Base-by-base conservation (phyloP, 2,113 vertebrate genomes). In the Otocyon megalotis region DNA sequence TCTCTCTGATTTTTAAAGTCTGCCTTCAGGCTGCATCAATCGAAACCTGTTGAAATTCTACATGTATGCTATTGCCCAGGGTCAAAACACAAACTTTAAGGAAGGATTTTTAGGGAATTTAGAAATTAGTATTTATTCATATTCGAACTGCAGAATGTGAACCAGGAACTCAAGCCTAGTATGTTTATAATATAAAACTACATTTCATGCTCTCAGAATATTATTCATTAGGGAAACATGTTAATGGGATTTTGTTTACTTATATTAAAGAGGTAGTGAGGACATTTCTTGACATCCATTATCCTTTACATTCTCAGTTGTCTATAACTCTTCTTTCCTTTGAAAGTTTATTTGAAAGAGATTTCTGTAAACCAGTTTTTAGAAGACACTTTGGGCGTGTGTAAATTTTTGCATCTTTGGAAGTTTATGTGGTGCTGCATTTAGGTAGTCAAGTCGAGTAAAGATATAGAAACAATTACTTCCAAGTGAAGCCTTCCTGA, bases 1-100 rank as follows among this genome's bases (percentile, higher is more conserved):
- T 95, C 63, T 91, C 67, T 94, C 74, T 85, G 58, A 88, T 62
- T 95, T 87, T 93, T 90, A 67, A 71, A 48, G 48, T 63, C 63
- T 32, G 84, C 54, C 94, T 89, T 63, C 48, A 54, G 80, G 80
- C 16, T 37, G 8, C 26, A 74, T 81, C 81, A 80, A 11, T n/a
- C 67, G 54, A 56, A 88, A 80, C 9, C 58, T 35, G n/a, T 76
- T 77, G 96, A 88, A 94, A 79, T 63, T 93, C 32, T 86, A 0
- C 35, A 14, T 50, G 50, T 63, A 54, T 72, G 30, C 13, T 88
- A 9, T 58, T 86, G 83, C 37, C 60, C 43, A 58, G 50, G 94
- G 48, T 63, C 91, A 62, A 94, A 97, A 96, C 91, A 58, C 19
- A 84, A 88, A 80, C 26, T 54, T 56, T 5, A 92, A 83, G 58